Percentiles rank a stretch among this genome's conserved stretches.
Conservation (phyloP, 53 echinoderm and acorn worm genomes). For the Paracentrotus lividus region DNA sequence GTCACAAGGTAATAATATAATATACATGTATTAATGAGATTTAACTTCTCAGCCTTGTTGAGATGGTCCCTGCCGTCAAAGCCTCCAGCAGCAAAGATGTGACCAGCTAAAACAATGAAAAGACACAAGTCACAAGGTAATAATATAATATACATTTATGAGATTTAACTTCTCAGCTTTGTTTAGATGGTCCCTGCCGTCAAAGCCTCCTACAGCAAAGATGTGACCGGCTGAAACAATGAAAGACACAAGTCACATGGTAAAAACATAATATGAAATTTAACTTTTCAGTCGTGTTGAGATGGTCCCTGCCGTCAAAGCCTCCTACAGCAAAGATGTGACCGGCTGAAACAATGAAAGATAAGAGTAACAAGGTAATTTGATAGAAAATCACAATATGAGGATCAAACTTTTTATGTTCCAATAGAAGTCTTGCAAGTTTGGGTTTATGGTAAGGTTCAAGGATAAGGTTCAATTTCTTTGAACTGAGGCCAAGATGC, state of each 20-base stretch:
- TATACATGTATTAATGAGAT: too few species aligned
- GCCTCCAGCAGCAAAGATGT: slow-evolving; percentile 92
- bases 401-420: too few species aligned
- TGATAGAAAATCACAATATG: too few species aligned
- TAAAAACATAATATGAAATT: slow-evolving; percentile 23
- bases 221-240: slow-evolving; percentile 80
- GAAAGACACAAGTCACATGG: slow-evolving; percentile 8
- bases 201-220: slow-evolving; percentile 93
- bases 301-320: slow-evolving; percentile 94
- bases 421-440: too few species aligned
- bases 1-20: too few species aligned
- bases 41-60: slow-evolving; percentile 87
- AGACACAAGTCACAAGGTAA: too few species aligned
- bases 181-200: slow-evolving; percentile 93
- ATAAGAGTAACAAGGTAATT: too few species aligned
- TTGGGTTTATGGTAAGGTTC: too few species aligned
- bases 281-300: slow-evolving; percentile 89
- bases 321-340: slow-evolving; percentile 94
- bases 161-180: slow-evolving; percentile 89
- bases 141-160: too few species aligned
- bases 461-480: too few species aligned
- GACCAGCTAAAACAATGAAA: too few species aligned
- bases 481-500: too few species aligned
- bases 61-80: slow-evolving; percentile 96
- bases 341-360: slow-evolving; percentile 65